phyloP scores from a whole-genome alignment of 1,140 invertebrate genomes.

The Aphidius gifuensis region DNA sequence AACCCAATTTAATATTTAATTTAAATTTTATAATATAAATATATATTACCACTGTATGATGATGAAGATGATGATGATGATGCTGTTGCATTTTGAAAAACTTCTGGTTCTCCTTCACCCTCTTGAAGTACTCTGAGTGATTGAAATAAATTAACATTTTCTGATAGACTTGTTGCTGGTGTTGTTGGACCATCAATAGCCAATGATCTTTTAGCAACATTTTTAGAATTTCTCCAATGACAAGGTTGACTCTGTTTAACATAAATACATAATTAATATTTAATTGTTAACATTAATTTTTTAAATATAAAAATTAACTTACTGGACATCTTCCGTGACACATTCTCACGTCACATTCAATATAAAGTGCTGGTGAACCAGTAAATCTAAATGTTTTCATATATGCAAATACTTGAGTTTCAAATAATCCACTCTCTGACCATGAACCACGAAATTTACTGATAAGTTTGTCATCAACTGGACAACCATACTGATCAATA shows the following conservation, averaged over 20 bases:
- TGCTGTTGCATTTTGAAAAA: constrained; percentile 48
- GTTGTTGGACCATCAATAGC: constrained; percentile 52
- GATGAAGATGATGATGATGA: constrained; percentile 28
- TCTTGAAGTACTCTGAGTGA: constrained; percentile 83
- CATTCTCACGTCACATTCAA: constrained; percentile 92
- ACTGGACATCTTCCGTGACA: constrained; percentile 91
- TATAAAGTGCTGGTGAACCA: constrained; percentile 87
- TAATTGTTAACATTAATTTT: constrained; percentile 9
- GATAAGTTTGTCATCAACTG: constrained; percentile 89
- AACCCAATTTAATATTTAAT: background rate
- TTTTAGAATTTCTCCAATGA: constrained; percentile 87
- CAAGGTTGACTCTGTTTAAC: constrained; percentile 80
- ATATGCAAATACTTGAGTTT: constrained; percentile 90
- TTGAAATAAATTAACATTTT: constrained; percentile 87
- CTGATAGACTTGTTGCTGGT: constrained; percentile 61
- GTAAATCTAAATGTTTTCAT: constrained; percentile 95
- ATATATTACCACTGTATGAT: background rate
- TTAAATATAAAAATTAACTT: constrained; percentile 44
- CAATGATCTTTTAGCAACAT: constrained; percentile 65
- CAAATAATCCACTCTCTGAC: constrained; percentile 84
- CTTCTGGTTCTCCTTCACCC: constrained; percentile 71
- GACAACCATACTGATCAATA: constrained; percentile 92
- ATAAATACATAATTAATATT: constrained; percentile 13
- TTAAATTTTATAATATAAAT: background rate
- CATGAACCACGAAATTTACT: constrained; percentile 89